Evolutionary conservation across 2,797 vertebrate genomes (phyloP), one percentile per base, ranked within the genome.

Genomic region (Mus spretus): DNA sequence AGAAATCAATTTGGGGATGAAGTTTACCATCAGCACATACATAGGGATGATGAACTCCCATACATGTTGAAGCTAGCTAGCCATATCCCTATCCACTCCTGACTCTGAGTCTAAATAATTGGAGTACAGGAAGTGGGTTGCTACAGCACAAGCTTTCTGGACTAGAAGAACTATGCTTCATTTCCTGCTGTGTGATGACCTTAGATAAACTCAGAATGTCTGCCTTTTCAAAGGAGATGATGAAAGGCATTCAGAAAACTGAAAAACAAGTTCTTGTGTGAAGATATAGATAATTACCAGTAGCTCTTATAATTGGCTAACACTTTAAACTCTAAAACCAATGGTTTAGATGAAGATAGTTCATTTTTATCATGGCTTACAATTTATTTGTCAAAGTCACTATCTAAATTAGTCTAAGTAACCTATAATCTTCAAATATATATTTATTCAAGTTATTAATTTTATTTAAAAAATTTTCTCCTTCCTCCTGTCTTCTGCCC

Each of bases 221-320:
- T 40, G 3, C 84, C 96, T 89, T 65, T 86, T 79, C 31, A 53
- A 72, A 26, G n/a, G 44, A 88, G 93, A 75, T 81, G 72, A 50
- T 84, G 37, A 57, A 67, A 67, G 9, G n/a, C 40, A 79, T 12
- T 83, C 4, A 70, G 34, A 89, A 63, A 75, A 40, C 8, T 53
- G 59, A 0, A 88, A 40, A 85, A 28, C 80, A 79, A 80, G 37
- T 94, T 94, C 37, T 3, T 37, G 82, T n/a, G 31, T 26, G 61
- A 17, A 28, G 6, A 22, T 2, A n/a, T 13, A 9, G 6, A 6
- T 84, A 65, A 67, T 1, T 31, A 55, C 74, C 22, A 22, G 19
- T 24, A 72, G 2, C 57, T 90, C 72, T 83, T 81, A 70, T 78
- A 78, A 65, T 70, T 72, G 12, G 50, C 20, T n/a, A 88, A 81